These are phyloP conservation scores for Zootermopsis nevadensis DNA, from an alignment of 2,888 invertebrate genomes.

Conservation along the genomic window DNA sequence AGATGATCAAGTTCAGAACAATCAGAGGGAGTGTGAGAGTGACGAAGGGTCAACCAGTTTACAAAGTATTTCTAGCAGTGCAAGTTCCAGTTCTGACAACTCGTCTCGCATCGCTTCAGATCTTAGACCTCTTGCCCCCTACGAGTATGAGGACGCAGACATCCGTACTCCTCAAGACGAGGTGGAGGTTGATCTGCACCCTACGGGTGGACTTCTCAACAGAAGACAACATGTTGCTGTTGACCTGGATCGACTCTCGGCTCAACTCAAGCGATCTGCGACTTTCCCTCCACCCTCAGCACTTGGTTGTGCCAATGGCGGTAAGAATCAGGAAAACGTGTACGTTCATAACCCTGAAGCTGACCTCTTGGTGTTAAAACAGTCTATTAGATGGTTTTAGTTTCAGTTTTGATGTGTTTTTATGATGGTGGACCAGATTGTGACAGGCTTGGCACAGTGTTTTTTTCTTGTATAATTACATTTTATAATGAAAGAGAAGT, in stretches of 20 bases:
- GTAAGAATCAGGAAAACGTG: constrained; percentile 57
- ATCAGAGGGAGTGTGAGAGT: constrained; percentile 44
- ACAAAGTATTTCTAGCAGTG: constrained; percentile 52
- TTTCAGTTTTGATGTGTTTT: too few species aligned
- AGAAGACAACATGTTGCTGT: constrained; percentile 13
- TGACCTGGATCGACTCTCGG: constrained; percentile 49
- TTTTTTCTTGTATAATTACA: too few species aligned
- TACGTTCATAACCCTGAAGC: too few species aligned
- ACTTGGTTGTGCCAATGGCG: constrained; percentile 52
- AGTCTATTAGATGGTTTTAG: too few species aligned
- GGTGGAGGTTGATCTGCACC: constrained; percentile 31
- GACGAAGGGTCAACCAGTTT: constrained; percentile 52
- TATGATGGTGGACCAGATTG: too few species aligned
- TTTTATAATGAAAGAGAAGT: too few species aligned
- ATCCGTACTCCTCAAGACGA: constrained; percentile 5
- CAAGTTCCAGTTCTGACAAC: constrained; percentile 40
- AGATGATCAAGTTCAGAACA: not conserved
- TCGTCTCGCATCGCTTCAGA: not conserved
- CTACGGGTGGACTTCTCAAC: not conserved
- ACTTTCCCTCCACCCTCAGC: constrained; percentile 65
- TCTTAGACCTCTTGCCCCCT: not conserved
- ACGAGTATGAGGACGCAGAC: not conserved
- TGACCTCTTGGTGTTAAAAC: too few species aligned
- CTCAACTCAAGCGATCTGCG: constrained; percentile 58
- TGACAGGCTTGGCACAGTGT: too few species aligned